These are phyloP conservation scores for Drosophila dunni DNA, from an alignment of 1,140 invertebrate species.

Conservation along the genomic window DNA sequence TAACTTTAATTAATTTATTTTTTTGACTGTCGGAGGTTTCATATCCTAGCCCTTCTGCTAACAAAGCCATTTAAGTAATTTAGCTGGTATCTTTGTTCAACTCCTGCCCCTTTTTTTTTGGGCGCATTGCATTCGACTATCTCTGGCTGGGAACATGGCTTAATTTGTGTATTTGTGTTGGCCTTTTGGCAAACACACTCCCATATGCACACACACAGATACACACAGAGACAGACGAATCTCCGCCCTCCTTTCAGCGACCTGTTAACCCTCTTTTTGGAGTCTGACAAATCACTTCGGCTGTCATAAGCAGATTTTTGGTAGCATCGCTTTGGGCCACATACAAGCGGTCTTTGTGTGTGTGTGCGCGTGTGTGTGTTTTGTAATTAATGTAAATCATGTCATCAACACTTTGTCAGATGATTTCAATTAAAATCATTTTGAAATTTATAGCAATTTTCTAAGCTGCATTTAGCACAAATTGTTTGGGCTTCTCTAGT, in stretches of 20 bases:
- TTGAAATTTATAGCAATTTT: slow-evolving; percentile 44
- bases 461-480: slow-evolving; percentile 53
- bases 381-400: slow-evolving; percentile 51
- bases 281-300: slow-evolving; percentile 41
- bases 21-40: background rate
- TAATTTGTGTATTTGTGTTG: slow-evolving; percentile 29
- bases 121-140: slow-evolving; percentile 37
- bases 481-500: slow-evolving; percentile 17
- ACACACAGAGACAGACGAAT: background rate
- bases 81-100: background rate
- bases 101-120: background rate
- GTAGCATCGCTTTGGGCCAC: slow-evolving; percentile 1
- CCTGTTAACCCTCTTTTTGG: background rate
- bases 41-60: background rate
- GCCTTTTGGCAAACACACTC: slow-evolving; percentile 26
- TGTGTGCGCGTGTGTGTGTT: slow-evolving; percentile 11
- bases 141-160: slow-evolving; percentile 33
- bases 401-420: slow-evolving; percentile 46
- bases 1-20: background rate
- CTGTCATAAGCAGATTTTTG: slow-evolving; percentile 58
- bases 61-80: slow-evolving; percentile 28
- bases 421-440: slow-evolving; percentile 57
- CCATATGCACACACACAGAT: background rate
- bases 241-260: background rate
- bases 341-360: slow-evolving; percentile 1